Conservation (phyloP, 2,797 vertebrate genomes). For the Orestias chungarensis region DNA sequence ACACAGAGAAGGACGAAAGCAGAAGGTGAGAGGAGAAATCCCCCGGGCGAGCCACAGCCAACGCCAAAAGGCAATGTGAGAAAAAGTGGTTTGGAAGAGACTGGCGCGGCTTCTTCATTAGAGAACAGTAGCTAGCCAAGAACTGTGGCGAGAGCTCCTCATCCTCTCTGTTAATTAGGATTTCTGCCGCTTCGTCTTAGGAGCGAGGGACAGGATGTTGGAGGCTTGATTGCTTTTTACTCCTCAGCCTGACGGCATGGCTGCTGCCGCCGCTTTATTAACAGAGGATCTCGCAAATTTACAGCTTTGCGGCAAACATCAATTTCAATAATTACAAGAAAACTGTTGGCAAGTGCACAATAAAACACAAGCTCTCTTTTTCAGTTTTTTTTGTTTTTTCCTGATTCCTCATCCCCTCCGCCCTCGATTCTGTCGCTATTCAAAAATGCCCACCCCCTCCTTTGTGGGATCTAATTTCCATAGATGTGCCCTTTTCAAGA, state of each 20-base stretch:
- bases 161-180: constrained; percentile 81
- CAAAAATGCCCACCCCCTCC: constrained; percentile 36
- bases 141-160: constrained; percentile 61
- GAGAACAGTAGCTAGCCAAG: constrained; percentile 56
- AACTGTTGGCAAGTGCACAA: constrained; percentile 74
- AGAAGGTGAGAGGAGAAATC: constrained; percentile 38
- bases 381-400: no score
- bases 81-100: constrained; percentile 22
- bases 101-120: constrained; percentile 69
- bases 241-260: constrained; percentile 73
- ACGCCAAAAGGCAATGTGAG: constrained; percentile 38
- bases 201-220: constrained; percentile 75
- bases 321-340: constrained; percentile 82
- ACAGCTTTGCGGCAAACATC: constrained; percentile 78
- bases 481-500: constrained; percentile 73
- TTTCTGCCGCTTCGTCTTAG: constrained; percentile 79
- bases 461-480: constrained; percentile 60
- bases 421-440: constrained; percentile 25
- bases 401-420: no score
- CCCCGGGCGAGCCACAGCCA: constrained; percentile 53
- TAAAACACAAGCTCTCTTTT: constrained; percentile 24
- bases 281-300: constrained; percentile 78
- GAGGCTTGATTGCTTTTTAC: constrained; percentile 84
- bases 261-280: constrained; percentile 75
- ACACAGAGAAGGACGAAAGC: constrained; percentile 33